A percentile compares a stretch with the other conserved stretches of the same genome.
These are phyloP conservation scores for Taeniopygia guttata DNA, from an alignment of 2,797 vertebrate species.

Conservation along the genomic window DNA sequence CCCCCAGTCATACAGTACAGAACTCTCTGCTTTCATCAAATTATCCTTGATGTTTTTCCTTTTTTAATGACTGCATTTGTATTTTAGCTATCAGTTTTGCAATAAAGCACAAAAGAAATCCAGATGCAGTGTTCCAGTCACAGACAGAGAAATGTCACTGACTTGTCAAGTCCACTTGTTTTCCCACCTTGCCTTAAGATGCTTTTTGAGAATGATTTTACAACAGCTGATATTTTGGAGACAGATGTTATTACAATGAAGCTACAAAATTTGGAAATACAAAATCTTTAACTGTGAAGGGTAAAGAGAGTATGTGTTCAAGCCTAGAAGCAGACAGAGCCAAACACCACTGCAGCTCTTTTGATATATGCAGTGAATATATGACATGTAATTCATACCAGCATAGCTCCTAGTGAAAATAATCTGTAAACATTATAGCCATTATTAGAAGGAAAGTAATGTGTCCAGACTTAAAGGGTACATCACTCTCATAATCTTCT, in stretches of 20 bases:
- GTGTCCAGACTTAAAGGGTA: background rate
- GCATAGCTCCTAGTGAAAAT: background rate
- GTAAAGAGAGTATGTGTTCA: background rate
- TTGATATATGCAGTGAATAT: background rate
- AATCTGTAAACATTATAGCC: background rate
- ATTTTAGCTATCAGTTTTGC: background rate
- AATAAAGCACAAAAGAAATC: background rate
- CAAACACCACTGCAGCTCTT: background rate
- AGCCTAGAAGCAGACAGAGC: background rate
- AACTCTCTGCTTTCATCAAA: background rate
- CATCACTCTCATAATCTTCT: background rate
- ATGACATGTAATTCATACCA: background rate
- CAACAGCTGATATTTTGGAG: background rate
- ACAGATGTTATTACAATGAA: background rate
- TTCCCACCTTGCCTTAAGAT: background rate
- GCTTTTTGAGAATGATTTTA: background rate
- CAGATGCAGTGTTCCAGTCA: background rate
- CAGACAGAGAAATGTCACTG: slow-evolving; percentile 17
- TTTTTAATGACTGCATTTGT: background rate
- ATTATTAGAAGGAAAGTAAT: background rate
- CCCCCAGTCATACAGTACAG: background rate
- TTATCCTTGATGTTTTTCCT: background rate
- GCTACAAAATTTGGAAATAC: background rate
- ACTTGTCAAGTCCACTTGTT: background rate
- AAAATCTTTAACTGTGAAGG: background rate